These are phyloP conservation scores for Hyles euphorbiae DNA, from an alignment of 1,140 invertebrate species.

Conservation along the genomic window DNA sequence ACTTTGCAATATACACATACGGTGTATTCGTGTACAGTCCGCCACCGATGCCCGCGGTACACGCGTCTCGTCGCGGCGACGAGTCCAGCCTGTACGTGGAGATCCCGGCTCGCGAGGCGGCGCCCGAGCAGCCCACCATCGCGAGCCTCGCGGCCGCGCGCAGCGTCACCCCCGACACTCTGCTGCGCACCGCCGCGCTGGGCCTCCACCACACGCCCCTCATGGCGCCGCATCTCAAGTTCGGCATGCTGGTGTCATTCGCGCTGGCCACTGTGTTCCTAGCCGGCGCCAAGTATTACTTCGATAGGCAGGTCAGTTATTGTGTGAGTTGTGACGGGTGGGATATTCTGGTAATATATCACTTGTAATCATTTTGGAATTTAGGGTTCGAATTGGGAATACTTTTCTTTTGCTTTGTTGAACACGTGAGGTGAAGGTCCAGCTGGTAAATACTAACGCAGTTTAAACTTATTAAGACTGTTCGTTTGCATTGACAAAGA, in stretches of 20 bases:
- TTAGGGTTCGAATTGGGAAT: no score
- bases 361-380: no score
- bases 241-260: constrained; percentile 81
- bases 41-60: constrained; percentile 48
- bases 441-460: no score
- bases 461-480: no score
- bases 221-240: constrained; percentile 77
- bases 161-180: constrained; percentile 61
- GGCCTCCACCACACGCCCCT: constrained; percentile 66
- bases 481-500: no score
- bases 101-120: constrained; percentile 35
- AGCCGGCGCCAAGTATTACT: constrained; percentile 81
- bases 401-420: no score
- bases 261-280: constrained; percentile 80
- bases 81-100: constrained; percentile 65
- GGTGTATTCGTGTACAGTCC: constrained; percentile 17
- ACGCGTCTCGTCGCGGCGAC: constrained; percentile 36
- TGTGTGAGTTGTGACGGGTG: no score
- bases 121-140: constrained; percentile 55
- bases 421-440: no score
- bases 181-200: constrained; percentile 59
- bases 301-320: constrained; percentile 78
- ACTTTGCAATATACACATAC: no score
- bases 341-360: no score
- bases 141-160: constrained; percentile 59